These are phyloP conservation scores for Spodoptera picta DNA, from an alignment of 2,888 invertebrate species.

Conservation along the genomic window DNA sequence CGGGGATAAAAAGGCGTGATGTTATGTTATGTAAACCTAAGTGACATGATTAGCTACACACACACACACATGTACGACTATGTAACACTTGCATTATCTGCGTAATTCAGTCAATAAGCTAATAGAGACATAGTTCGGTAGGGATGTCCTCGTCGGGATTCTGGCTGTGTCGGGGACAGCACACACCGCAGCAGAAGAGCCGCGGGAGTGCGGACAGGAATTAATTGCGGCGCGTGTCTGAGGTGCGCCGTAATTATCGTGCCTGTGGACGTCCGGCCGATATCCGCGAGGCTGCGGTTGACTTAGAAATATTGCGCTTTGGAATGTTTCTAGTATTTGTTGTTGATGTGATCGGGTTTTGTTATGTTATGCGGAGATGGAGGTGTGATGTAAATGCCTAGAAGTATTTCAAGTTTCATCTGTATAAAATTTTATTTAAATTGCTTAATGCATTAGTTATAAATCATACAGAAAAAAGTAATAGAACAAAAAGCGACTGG, in stretches of 20 bases:
- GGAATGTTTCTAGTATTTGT: not conserved
- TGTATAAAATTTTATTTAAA: too few species aligned
- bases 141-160: slow-evolving; percentile 62
- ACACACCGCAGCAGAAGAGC: slow-evolving; percentile 68
- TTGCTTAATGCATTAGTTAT: too few species aligned
- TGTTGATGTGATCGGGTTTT: too few species aligned
- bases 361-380: too few species aligned
- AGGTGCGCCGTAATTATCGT: slow-evolving; percentile 76
- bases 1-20: too few species aligned
- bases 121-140: slow-evolving; percentile 39
- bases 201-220: slow-evolving; percentile 66
- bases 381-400: too few species aligned
- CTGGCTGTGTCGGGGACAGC: slow-evolving; percentile 69
- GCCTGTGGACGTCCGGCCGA: slow-evolving; percentile 62
- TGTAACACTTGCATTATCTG: not conserved
- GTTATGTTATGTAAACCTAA: too few species aligned
- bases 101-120: slow-evolving; percentile 23
- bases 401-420: too few species aligned
- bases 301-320: slow-evolving; percentile 24
- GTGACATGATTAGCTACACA: too few species aligned
- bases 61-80: too few species aligned
- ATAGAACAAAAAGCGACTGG: too few species aligned
- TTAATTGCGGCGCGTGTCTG: slow-evolving; percentile 80
- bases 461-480: too few species aligned
- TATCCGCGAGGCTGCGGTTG: slow-evolving; percentile 33